phyloP scores from a whole-genome alignment of 2,888 invertebrate species.

The Agrotis ipsilon region DNA sequence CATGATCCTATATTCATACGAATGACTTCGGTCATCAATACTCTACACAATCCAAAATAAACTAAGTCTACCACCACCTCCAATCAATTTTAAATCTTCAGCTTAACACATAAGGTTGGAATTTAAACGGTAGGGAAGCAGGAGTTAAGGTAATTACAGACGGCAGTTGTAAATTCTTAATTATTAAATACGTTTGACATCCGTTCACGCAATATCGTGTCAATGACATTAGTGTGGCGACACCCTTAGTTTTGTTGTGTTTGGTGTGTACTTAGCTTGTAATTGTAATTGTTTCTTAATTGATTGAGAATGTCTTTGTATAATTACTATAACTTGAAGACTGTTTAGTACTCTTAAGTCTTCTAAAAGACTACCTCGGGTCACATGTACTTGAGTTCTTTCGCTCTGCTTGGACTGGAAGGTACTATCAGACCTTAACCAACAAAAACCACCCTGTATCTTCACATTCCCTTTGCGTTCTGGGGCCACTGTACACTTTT shows the following conservation, averaged over 20 bases:
- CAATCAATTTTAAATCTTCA: slow-evolving; percentile 15
- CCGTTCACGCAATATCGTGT: slow-evolving; percentile 76
- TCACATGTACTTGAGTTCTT: too few relatives aligned
- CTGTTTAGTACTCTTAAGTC: too few relatives aligned
- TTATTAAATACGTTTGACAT: slow-evolving; percentile 81
- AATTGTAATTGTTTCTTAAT: slow-evolving; percentile 18
- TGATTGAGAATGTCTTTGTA: background rate
- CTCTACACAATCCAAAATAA: slow-evolving; percentile 35
- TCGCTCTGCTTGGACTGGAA: too few relatives aligned
- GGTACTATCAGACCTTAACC: too few relatives aligned
- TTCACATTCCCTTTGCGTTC: too few relatives aligned
- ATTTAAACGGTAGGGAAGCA: background rate
- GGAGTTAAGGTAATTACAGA: slow-evolving; percentile 34
- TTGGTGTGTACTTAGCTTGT: slow-evolving; percentile 31
- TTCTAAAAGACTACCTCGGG: too few relatives aligned
- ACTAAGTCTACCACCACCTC: slow-evolving; percentile 9
- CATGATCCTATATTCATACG: slow-evolving; percentile 74
- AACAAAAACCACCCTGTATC: too few relatives aligned
- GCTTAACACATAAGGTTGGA: fast-evolving
- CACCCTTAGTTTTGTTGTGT: slow-evolving; percentile 62
- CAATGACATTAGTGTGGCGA: slow-evolving; percentile 71
- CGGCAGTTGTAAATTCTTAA: slow-evolving; percentile 66
- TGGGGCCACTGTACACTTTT: too few relatives aligned
- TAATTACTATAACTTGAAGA: too few relatives aligned
- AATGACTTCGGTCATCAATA: slow-evolving; percentile 79